phyloP scores from a whole-genome alignment of 2,113 vertebrate species.

The Pseudolaguvia tuberculata region DNA sequence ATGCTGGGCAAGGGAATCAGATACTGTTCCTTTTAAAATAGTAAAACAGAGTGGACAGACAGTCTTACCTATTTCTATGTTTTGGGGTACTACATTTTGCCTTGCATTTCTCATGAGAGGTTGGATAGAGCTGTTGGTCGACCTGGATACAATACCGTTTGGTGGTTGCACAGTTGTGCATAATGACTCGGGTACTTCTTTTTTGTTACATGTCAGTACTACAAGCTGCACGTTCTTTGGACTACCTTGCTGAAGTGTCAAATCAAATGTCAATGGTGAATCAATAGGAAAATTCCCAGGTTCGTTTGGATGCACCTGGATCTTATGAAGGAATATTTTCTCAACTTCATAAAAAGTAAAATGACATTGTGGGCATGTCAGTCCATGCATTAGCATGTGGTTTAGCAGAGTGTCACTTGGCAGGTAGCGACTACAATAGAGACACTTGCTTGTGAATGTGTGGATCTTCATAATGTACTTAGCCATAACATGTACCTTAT shows the following conservation, averaged over 20 bases:
- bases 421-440: constrained; percentile 95
- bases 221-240: constrained; percentile 90
- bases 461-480: constrained; percentile 99
- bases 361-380: constrained; percentile 93
- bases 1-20: constrained; percentile 86
- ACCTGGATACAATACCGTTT: constrained; percentile 62
- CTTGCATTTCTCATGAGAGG: constrained; percentile 69
- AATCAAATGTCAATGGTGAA: constrained; percentile 90
- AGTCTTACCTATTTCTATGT: constrained; percentile 85
- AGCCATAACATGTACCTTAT: constrained; percentile 91
- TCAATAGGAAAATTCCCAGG: constrained; percentile 82
- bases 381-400: constrained; percentile 95
- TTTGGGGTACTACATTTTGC: constrained; percentile 74
- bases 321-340: constrained; percentile 88
- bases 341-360: constrained; percentile 92
- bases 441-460: constrained; percentile 98
- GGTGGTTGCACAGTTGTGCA: constrained; percentile 67
- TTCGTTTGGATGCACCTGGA: constrained; percentile 81
- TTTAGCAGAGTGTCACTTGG: constrained; percentile 94
- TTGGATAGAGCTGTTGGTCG: constrained; percentile 72
- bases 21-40: constrained; percentile 91
- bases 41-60: constrained; percentile 94
- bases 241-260: constrained; percentile 89
- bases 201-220: constrained; percentile 92
- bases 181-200: constrained; percentile 82